Conservation (phyloP, 2,797 vertebrate species). For the Emys orbicularis region DNA sequence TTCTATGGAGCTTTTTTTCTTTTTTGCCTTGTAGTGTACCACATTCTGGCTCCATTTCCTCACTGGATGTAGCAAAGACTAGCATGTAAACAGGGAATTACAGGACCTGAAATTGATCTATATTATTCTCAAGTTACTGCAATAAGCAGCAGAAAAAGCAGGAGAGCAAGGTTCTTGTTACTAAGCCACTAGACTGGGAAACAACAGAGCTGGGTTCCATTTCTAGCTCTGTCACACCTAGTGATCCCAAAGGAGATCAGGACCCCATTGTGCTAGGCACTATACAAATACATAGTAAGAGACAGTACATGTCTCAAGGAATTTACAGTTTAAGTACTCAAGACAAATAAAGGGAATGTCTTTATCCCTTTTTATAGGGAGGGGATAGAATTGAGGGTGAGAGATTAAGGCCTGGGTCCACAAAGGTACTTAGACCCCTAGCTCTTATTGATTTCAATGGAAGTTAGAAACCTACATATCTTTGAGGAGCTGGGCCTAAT, state of each 20-base stretch:
- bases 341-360: neutral
- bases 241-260: neutral
- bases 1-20: neutral
- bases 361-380: neutral
- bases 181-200: neutral
- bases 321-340: neutral
- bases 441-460: neutral
- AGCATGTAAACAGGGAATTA: neutral
- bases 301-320: neutral
- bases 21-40: neutral
- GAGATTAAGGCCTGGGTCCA: neutral
- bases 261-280: neutral
- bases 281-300: neutral
- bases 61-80: neutral
- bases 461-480: neutral
- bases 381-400: neutral
- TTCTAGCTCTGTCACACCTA: neutral
- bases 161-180: neutral
- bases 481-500: neutral
- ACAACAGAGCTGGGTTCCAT: neutral
- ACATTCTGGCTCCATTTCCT: slow-evolving; percentile 5
- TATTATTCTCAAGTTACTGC: neutral
- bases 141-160: neutral
- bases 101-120: neutral
- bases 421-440: neutral